Percentiles rank a stretch among this genome's conserved stretches.
Evolutionary conservation across 1,140 invertebrate species (phyloP).

Genomic region (Nebria ingens): DNA sequence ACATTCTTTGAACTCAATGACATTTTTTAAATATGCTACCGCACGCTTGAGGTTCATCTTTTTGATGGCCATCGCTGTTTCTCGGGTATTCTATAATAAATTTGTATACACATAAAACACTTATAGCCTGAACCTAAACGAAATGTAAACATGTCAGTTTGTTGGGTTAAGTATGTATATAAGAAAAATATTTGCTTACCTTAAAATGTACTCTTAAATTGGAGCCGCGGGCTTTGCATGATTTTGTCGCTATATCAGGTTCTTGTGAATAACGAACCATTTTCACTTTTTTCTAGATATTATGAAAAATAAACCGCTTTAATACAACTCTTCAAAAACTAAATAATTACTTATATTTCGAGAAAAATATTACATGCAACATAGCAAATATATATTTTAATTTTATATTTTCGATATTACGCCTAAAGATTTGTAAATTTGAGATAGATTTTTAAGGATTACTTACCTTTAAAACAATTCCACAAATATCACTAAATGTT

Average conservation of each 20-base stretch:
- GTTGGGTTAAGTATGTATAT: no score
- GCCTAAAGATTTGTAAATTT: no score
- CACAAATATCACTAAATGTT: no score
- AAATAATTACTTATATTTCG: neutral
- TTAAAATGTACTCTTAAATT: slow-evolving; percentile 98
- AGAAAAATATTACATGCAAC: neutral
- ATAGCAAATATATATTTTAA: neutral
- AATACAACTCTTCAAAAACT: neutral
- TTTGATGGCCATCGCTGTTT: slow-evolving; percentile 94
- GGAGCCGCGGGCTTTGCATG: slow-evolving; percentile 95
- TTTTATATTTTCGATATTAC: no score
- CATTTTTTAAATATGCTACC: slow-evolving; percentile 91
- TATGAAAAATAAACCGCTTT: neutral
- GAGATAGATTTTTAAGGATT: no score
- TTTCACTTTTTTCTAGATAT: slow-evolving; percentile 29
- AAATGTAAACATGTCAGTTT: no score
- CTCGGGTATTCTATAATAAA: slow-evolving; percentile 74
- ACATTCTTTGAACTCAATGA: slow-evolving; percentile 93
- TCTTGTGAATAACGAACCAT: slow-evolving; percentile 96
- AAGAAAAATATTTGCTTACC: neutral
- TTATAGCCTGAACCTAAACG: no score
- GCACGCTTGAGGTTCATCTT: slow-evolving; percentile 90
- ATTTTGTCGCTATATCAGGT: slow-evolving; percentile 90
- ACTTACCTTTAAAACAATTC: no score
- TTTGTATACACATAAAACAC: no score